These are phyloP conservation scores for Leucophenga maculata DNA, from an alignment of 2,888 invertebrate species.

Conservation along the genomic window DNA sequence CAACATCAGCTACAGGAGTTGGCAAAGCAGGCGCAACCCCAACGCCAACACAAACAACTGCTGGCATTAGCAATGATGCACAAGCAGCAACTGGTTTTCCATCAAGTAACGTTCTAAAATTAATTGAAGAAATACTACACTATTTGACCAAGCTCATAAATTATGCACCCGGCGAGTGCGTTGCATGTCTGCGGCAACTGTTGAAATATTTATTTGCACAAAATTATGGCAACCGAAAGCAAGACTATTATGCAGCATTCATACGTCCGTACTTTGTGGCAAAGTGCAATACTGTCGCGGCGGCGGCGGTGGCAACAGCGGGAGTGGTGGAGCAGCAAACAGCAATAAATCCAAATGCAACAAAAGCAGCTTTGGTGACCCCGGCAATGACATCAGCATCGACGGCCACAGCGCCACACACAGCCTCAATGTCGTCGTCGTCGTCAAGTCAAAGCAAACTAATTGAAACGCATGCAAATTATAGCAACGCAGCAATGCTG, in stretches of 20 bases:
- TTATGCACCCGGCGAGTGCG: constrained; percentile 79
- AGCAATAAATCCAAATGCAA: constrained; percentile 48
- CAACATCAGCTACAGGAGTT: constrained; percentile 16
- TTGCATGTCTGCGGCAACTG: constrained; percentile 83
- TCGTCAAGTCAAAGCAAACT: constrained; percentile 36
- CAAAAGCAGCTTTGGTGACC: constrained; percentile 28
- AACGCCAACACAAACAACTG: constrained; percentile 25
- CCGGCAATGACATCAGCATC: constrained; percentile 28
- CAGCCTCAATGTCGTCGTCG: neutral
- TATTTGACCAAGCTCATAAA: constrained; percentile 80
- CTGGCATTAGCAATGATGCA: constrained; percentile 26
- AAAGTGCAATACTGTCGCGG: constrained; percentile 49
- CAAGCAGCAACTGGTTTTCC: constrained; percentile 20
- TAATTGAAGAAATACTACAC: constrained; percentile 81
- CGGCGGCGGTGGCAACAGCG: constrained; percentile 37
- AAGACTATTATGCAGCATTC: constrained; percentile 56
- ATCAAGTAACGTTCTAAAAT: constrained; percentile 61
- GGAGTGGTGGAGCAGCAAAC: constrained; percentile 37
- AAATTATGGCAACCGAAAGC: constrained; percentile 74
- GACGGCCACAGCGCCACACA: neutral
- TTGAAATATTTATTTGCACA: constrained; percentile 82
- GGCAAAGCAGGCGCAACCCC: neutral
- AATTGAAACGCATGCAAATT: constrained; percentile 46
- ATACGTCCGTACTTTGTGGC: constrained; percentile 59
- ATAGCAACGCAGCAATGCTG: constrained; percentile 18